Evolutionary conservation across 2,888 invertebrate genomes (phyloP).

Genomic region (Philereme transversata): DNA sequence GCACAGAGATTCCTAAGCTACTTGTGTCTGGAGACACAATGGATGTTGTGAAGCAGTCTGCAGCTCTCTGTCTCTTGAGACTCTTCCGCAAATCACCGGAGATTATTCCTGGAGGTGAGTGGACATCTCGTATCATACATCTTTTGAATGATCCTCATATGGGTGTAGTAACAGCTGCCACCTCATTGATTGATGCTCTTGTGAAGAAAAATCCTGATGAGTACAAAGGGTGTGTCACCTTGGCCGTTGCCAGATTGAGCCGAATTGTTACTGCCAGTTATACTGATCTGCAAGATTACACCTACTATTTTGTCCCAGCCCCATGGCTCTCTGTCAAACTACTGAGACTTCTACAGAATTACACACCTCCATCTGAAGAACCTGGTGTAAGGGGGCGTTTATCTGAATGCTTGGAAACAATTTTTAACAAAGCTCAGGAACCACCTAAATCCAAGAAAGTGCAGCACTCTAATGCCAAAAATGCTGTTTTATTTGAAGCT

Average conservation of each 20-base stretch:
- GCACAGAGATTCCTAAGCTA: slow-evolving; percentile 98
- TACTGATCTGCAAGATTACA: slow-evolving; percentile 99
- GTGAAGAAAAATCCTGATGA: slow-evolving; percentile 99
- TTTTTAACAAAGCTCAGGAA: slow-evolving; percentile 99
- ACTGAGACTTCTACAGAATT: slow-evolving; percentile 97
- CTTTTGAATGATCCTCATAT: slow-evolving; percentile 99
- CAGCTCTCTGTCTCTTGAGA: slow-evolving; percentile 97
- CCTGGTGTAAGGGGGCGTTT: slow-evolving; percentile 97
- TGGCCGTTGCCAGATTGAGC: slow-evolving; percentile 98
- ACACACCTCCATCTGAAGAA: slow-evolving; percentile 97
- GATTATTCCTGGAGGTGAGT: slow-evolving; percentile 98
- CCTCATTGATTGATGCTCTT: slow-evolving; percentile 98
- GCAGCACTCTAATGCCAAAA: slow-evolving; percentile 99
- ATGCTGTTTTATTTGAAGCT: slow-evolving; percentile 99
- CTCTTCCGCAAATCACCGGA: slow-evolving; percentile 97
- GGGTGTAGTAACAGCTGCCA: slow-evolving; percentile 99
- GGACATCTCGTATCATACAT: slow-evolving; percentile 99
- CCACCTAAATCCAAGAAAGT: slow-evolving; percentile 99
- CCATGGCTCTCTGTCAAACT: slow-evolving; percentile 99
- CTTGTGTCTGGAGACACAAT: slow-evolving; percentile 99
- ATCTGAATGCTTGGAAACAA: slow-evolving; percentile 99
- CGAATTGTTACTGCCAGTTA: slow-evolving; percentile 99
- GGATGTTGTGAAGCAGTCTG: slow-evolving; percentile 99
- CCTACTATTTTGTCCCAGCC: slow-evolving; percentile 99
- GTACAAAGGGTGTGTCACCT: slow-evolving; percentile 99